A percentile compares a stretch with the other conserved stretches of the same genome.
phyloP scores from a whole-genome alignment of 2,888 invertebrate species.

The Metallyticus violacea region DNA sequence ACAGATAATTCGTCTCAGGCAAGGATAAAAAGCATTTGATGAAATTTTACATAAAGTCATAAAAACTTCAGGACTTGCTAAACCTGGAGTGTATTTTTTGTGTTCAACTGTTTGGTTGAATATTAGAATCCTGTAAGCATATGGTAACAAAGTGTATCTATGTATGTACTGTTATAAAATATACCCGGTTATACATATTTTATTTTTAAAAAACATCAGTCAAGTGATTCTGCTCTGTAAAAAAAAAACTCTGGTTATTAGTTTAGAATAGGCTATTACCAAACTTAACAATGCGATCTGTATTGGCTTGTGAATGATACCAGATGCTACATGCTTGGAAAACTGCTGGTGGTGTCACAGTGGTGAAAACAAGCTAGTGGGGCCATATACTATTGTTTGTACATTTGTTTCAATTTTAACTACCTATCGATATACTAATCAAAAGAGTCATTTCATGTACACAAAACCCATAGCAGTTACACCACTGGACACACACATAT shows the following conservation, averaged over 20 bases:
- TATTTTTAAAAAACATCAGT: constrained; percentile 16
- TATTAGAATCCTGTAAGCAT: constrained; percentile 18
- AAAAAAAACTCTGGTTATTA: constrained; percentile 15
- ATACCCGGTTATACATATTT: constrained; percentile 22
- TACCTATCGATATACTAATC: background rate
- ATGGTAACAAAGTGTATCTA: constrained; percentile 26
- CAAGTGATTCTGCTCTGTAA: constrained; percentile 15
- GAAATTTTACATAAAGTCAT: background rate
- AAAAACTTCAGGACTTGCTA: constrained; percentile 4
- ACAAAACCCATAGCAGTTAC: background rate
- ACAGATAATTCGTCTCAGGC: constrained; percentile 7
- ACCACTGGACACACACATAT: background rate
- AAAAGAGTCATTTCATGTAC: background rate
- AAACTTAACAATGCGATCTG: constrained; percentile 16
- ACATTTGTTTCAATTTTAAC: background rate
- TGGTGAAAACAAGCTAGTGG: background rate
- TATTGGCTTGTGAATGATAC: background rate
- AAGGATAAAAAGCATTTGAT: background rate
- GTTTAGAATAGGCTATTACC: constrained; percentile 17
- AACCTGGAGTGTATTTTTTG: constrained; percentile 6
- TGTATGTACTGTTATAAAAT: constrained; percentile 22
- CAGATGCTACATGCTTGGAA: no score
- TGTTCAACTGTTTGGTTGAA: constrained; percentile 11
- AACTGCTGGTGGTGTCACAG: background rate
- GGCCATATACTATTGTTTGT: background rate